Evolutionary conservation across 2,113 vertebrate genomes (phyloP).

Genomic region (Barnardius zonarius): DNA sequence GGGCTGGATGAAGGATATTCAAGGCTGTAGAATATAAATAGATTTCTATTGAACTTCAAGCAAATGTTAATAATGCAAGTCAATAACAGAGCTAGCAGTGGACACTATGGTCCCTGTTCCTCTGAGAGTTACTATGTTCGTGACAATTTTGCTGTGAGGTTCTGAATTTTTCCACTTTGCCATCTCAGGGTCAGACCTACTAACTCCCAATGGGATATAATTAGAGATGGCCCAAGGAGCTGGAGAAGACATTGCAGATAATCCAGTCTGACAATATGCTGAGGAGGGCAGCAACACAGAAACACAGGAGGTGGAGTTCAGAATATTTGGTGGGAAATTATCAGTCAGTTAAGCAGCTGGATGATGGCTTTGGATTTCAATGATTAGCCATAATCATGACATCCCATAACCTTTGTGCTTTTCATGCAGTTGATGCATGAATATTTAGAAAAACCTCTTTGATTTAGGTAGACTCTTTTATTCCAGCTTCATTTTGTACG

Average conservation of each 20-base stretch:
- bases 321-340: constrained; percentile 33
- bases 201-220: constrained; percentile 15
- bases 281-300: constrained; percentile 30
- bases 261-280: constrained; percentile 54
- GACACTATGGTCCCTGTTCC: background rate
- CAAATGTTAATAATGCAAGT: constrained; percentile 12
- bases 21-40: constrained; percentile 14
- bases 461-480: constrained; percentile 21
- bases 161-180: background rate
- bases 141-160: constrained; percentile 8
- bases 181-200: constrained; percentile 3
- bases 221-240: constrained; percentile 54
- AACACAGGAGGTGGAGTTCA: background rate
- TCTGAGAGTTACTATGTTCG: background rate
- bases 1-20: background rate
- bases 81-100: background rate
- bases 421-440: background rate
- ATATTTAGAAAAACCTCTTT: constrained; percentile 31
- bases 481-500: background rate
- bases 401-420: background rate
- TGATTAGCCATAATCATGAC: background rate
- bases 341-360: constrained; percentile 9
- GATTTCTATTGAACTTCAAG: constrained; percentile 6
- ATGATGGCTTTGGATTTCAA: constrained; percentile 24
- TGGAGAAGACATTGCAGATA: constrained; percentile 36